phyloP scores from a whole-genome alignment of 1,140 invertebrate genomes.

The Carposina sasakii region DNA sequence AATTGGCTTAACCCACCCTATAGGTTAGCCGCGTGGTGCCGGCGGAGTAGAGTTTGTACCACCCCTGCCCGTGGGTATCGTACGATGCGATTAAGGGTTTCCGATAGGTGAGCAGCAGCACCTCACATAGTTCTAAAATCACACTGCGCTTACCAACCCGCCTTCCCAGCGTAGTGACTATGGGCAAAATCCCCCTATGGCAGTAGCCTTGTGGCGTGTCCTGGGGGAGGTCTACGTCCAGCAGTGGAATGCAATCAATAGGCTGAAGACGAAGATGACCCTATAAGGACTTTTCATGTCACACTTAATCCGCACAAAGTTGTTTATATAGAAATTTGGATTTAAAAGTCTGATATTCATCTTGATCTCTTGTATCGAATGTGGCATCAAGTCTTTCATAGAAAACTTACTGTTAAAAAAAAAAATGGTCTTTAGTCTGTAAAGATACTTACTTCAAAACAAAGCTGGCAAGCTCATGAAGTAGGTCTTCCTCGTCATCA shows the following conservation, averaged over 20 bases:
- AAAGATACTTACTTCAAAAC: constrained; percentile 52
- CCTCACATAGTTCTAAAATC: no score
- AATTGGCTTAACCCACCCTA: no score
- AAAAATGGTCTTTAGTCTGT: not conserved
- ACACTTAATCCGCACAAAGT: not conserved
- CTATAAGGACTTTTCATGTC: not conserved
- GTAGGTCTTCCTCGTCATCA: constrained; percentile 56
- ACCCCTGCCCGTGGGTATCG: no score
- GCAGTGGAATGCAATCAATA: no score
- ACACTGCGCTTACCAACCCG: no score
- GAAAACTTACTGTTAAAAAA: not conserved
- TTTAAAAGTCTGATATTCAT: not conserved
- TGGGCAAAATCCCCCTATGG: no score
- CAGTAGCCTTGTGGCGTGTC: not conserved
- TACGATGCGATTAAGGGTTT: no score
- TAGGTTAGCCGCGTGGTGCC: no score
- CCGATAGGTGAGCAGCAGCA: no score
- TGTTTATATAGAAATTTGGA: not conserved
- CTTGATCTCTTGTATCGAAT: not conserved
- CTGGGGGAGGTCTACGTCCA: no score
- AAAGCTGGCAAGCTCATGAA: constrained; percentile 60
- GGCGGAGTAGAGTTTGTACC: no score
- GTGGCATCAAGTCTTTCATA: not conserved
- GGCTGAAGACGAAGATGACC: not conserved
- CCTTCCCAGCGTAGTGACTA: no score